These are phyloP conservation scores for Diaprepes abbreviatus DNA, from an alignment of 2,888 invertebrate species.

Conservation along the genomic window DNA sequence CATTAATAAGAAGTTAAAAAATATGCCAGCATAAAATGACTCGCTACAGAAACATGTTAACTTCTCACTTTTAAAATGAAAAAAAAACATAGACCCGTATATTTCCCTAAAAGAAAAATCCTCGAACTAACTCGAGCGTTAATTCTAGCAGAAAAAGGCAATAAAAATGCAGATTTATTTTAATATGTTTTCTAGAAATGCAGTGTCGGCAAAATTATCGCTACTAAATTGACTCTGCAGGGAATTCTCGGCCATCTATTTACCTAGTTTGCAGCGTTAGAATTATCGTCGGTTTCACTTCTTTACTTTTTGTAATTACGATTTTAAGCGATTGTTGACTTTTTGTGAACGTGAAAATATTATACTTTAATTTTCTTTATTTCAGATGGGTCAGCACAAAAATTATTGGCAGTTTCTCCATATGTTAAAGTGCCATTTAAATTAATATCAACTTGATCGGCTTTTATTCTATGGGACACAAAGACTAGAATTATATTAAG, in stretches of 20 bases:
- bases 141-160: slow-evolving; percentile 46
- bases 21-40: neutral
- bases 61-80: neutral
- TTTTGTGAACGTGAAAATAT: slow-evolving; percentile 34
- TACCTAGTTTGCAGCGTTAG: slow-evolving; percentile 45
- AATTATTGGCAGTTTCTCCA: too few species aligned
- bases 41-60: neutral
- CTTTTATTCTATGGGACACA: too few species aligned
- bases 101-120: slow-evolving; percentile 38
- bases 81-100: slow-evolving; percentile 13
- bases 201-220: slow-evolving; percentile 49
- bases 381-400: neutral
- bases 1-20: too few species aligned
- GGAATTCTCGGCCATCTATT: slow-evolving; percentile 48
- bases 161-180: slow-evolving; percentile 50
- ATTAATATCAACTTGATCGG: too few species aligned
- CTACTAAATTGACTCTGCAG: slow-evolving; percentile 46
- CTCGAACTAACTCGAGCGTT: slow-evolving; percentile 46
- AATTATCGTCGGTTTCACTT: slow-evolving; percentile 38
- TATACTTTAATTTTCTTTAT: slow-evolving; percentile 17
- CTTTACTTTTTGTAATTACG: slow-evolving; percentile 44
- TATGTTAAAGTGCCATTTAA: too few species aligned
- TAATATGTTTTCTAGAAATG: slow-evolving; percentile 48
- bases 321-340: slow-evolving; percentile 40
- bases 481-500: too few species aligned